phyloP scores from a whole-genome alignment of 64 coral and sea anemone genomes.

The Pocillopora verrucosa region DNA sequence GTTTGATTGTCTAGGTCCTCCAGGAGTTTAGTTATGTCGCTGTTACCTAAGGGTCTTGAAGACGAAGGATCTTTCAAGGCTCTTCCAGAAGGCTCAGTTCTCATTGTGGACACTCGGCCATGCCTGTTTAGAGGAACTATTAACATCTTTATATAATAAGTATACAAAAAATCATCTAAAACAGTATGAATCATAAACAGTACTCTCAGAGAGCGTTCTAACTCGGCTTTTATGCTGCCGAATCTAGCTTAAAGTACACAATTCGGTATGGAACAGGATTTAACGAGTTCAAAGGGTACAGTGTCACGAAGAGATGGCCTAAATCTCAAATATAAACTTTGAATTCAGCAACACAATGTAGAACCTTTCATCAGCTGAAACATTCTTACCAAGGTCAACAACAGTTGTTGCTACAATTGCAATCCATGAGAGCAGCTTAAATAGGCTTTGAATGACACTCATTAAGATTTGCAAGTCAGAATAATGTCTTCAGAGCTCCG shows the following conservation, averaged over 20 bases:
- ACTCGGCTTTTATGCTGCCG: neutral
- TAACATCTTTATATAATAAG: neutral
- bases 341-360: no score
- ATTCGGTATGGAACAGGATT: no score
- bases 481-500: neutral
- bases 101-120: neutral
- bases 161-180: neutral
- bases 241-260: no score
- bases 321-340: no score
- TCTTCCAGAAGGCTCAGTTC: neutral
- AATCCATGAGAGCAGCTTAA: neutral
- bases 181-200: no score
- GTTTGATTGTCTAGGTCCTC: slow-evolving; percentile 44
- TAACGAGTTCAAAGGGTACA: neutral
- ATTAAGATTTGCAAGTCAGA: neutral
- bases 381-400: slow-evolving; percentile 7
- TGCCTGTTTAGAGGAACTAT: neutral
- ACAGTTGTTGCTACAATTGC: neutral
- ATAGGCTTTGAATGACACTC: slow-evolving; percentile 6
- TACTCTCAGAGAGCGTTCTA: neutral
- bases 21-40: slow-evolving; percentile 22
- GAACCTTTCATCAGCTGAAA: no score
- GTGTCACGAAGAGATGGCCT: neutral
- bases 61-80: neutral
- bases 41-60: slow-evolving; percentile 11